phyloP scores from a whole-genome alignment of 2,888 invertebrate species.

The Dynastes hyllus region DNA sequence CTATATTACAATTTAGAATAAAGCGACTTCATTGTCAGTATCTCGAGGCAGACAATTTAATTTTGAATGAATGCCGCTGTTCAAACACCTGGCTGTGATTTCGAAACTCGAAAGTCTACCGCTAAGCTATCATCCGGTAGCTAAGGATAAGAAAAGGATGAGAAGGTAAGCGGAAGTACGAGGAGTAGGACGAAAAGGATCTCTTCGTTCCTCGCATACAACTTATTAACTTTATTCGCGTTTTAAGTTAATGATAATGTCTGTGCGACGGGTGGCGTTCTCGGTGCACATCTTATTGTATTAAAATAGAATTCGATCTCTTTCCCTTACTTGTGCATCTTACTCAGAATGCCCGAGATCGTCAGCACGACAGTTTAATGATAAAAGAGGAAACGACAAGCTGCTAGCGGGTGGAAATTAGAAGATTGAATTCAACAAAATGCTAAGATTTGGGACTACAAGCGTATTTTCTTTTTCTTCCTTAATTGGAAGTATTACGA shows the following conservation, averaged over 20 bases:
- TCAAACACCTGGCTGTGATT: constrained; percentile 61
- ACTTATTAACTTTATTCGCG: constrained; percentile 61
- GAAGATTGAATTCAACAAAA: constrained; percentile 23
- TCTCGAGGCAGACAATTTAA: constrained; percentile 65
- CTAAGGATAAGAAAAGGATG: constrained; percentile 15
- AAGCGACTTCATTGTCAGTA: constrained; percentile 68
- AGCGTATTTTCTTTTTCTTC: too few relatives aligned
- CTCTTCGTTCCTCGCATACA: constrained; percentile 35
- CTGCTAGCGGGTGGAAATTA: constrained; percentile 11
- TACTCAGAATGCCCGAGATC: not conserved
- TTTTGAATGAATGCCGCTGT: constrained; percentile 61
- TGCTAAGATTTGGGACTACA: too few relatives aligned
- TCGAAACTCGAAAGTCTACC: constrained; percentile 34
- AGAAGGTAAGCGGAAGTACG: constrained; percentile 2
- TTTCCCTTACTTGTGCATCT: constrained; percentile 1
- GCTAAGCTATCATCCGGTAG: constrained; percentile 8
- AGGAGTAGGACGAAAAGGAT: not conserved
- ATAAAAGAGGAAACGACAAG: not conserved
- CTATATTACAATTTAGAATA: constrained; percentile 66
- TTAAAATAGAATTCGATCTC: constrained; percentile 50
- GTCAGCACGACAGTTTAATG: constrained; percentile 34
- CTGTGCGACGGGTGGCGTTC: constrained; percentile 52
- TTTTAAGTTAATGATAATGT: constrained; percentile 59
- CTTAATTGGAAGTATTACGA: too few relatives aligned
- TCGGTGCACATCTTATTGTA: constrained; percentile 44